Percentiles rank a stretch among this genome's conserved stretches.
These are phyloP conservation scores for Gymnothorax reevesii DNA, from an alignment of 2,797 vertebrate genomes.

Conservation along the genomic window DNA sequence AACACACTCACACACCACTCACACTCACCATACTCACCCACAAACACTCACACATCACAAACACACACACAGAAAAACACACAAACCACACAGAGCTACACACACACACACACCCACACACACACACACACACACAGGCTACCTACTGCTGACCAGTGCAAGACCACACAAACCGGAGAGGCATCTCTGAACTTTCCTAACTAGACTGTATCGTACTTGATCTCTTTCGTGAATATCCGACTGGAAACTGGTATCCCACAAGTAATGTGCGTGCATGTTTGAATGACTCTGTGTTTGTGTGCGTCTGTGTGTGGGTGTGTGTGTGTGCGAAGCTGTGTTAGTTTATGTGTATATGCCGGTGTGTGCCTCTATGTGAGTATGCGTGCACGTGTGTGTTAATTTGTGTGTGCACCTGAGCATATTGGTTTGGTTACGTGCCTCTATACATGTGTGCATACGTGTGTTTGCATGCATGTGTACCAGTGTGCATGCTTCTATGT, in stretches of 20 bases:
- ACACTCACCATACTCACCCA: no score
- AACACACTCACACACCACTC: no score
- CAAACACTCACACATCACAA: no score
- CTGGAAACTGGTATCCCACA: background rate
- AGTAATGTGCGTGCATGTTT: no score
- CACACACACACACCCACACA: no score
- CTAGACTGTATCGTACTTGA: background rate
- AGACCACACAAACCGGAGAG: background rate
- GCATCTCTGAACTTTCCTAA: background rate
- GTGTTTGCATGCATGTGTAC: background rate
- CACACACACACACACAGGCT: background rate
- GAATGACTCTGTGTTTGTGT: background rate
- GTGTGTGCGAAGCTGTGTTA: background rate
- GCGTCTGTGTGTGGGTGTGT: background rate
- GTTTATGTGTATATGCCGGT: no score
- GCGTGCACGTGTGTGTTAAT: background rate
- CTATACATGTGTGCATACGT: background rate
- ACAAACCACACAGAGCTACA: no score
- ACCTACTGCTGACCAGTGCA: conserved; percentile 16
- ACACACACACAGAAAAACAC: no score
- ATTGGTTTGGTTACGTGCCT: no score
- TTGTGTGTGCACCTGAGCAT: background rate
- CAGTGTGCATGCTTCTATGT: no score
- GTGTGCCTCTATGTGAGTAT: background rate
- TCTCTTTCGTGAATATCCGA: background rate